phyloP scores from a whole-genome alignment of 2,797 vertebrate genomes.

The Coilia nasus region DNA sequence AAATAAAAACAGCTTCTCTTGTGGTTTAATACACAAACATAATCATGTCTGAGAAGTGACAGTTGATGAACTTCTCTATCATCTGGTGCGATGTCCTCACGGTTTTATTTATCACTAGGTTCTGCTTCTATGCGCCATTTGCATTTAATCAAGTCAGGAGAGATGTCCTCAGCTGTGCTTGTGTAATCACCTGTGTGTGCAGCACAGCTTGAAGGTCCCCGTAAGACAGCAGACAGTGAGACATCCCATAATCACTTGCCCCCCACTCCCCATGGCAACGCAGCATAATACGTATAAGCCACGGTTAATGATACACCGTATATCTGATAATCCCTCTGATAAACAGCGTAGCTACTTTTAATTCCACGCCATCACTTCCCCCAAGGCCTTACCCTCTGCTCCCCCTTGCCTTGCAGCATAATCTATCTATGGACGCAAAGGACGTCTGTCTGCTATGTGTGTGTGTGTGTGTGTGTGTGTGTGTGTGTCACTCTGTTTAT shows the following conservation, averaged over 20 bases:
- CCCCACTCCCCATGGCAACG: slow-evolving; percentile 47
- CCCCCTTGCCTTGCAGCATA: too few relatives aligned
- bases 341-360: slow-evolving; percentile 52
- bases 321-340: slow-evolving; percentile 74
- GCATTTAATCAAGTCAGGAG: neutral
- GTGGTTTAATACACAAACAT: slow-evolving; percentile 33
- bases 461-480: too few relatives aligned
- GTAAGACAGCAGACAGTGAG: neutral
- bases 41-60: neutral
- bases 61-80: neutral
- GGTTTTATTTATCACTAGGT: too few relatives aligned
- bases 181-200: neutral
- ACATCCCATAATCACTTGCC: neutral
- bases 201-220: neutral
- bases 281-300: slow-evolving; percentile 60
- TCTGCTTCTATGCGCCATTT: too few relatives aligned
- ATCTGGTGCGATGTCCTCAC: neutral
- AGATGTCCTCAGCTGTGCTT: neutral
- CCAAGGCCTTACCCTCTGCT: too few relatives aligned
- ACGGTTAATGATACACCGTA: slow-evolving; percentile 71
- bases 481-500: too few relatives aligned
- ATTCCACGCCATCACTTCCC: slow-evolving; percentile 41
- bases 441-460: too few relatives aligned
- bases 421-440: too few relatives aligned
- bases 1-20: neutral